Percentiles rank a stretch among this genome's conserved stretches.
These are phyloP conservation scores for Tyria jacobaeae DNA, from an alignment of 2,888 invertebrate species.

Conservation along the genomic window DNA sequence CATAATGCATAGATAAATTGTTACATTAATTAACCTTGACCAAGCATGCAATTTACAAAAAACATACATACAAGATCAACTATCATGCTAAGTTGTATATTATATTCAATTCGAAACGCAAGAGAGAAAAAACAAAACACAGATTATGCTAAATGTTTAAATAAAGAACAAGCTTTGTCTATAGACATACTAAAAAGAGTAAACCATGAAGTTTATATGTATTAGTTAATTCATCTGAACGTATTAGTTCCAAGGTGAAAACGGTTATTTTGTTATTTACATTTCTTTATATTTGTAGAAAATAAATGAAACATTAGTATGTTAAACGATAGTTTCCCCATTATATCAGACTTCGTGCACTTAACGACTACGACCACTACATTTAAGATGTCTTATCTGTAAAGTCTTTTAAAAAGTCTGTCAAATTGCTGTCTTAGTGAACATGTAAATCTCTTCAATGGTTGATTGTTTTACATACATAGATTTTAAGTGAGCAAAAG, in stretches of 20 bases:
- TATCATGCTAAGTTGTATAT: conserved; percentile 3
- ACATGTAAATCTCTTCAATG: too few relatives aligned
- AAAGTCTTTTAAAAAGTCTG: too few relatives aligned
- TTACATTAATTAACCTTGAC: background rate
- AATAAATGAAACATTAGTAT: conserved; percentile 28
- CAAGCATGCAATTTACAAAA: conserved; percentile 9
- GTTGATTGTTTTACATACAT: too few relatives aligned
- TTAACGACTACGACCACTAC: conserved; percentile 10
- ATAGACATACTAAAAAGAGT: conserved; percentile 36
- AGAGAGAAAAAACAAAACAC: conserved; percentile 20
- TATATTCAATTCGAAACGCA: conserved; percentile 4
- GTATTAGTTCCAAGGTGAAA: conserved; percentile 46
- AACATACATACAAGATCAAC: background rate
- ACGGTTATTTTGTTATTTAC: conserved; percentile 49
- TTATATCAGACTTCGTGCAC: conserved; percentile 7
- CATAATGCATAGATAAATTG: background rate
- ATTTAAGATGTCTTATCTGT: too few relatives aligned
- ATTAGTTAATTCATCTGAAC: conserved; percentile 50
- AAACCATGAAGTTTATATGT: conserved; percentile 40
- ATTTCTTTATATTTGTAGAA: conserved; percentile 23
- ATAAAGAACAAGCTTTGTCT: conserved; percentile 35
- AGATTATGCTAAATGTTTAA: conserved; percentile 16
- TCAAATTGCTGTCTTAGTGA: too few relatives aligned
- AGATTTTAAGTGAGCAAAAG: too few relatives aligned
- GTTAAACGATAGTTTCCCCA: conserved; percentile 21